Base-by-base conservation (phyloP, 2,113 vertebrate species). In the Trematomus loennbergii region DNA sequence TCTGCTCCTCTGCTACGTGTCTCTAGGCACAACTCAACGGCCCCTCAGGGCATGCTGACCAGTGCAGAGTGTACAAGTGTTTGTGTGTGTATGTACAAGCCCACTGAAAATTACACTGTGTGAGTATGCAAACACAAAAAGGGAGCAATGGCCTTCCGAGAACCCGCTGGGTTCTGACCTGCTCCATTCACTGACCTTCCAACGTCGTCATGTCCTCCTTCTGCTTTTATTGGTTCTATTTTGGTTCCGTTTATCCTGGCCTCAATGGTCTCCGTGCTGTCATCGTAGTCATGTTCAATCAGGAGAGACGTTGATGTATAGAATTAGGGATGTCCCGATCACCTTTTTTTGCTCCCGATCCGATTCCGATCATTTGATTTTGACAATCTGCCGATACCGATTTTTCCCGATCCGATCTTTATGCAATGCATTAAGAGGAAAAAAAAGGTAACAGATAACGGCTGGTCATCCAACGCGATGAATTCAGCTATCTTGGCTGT, bases 1-100 rank as follows among this genome's bases (percentile, higher is more conserved):
- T 85, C 91, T 75, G 71, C 72, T 80, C 79, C 69, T 78, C 78
- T 54, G 63, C 88, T 87, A 89, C 87, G 75, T 95, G 94, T 95
- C 92, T 85, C 12, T 0, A 91, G 87, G 81, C 90, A 94, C 84
- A 66, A 53, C 1, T 4, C 48, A 57, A 54, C 43, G 85, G 83
- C 82, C 91, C 91, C 88, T 82, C 60, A 72, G 80, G 25, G 5
- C 0, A 7, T 0, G 43, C 70, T 82, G 89, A 87, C 75, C 72
- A 91, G 75, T 71, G 25, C 66, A 3, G 60, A 36, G 0, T 45
- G 16, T 64, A 2, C 46, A 15, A 70, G 18, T 57, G 52, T 77
- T 0, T 77, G 18, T 69, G 25, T 53, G 55, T 59, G 69, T 53
- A 40, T 58, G 54, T 12, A 33, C 18, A 46, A 73, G 75, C 67